A percentile compares a stretch with the other conserved stretches of the same genome.
Evolutionary conservation across 2,888 invertebrate species (phyloP).

Genomic region (Pseudococcus viburni): DNA sequence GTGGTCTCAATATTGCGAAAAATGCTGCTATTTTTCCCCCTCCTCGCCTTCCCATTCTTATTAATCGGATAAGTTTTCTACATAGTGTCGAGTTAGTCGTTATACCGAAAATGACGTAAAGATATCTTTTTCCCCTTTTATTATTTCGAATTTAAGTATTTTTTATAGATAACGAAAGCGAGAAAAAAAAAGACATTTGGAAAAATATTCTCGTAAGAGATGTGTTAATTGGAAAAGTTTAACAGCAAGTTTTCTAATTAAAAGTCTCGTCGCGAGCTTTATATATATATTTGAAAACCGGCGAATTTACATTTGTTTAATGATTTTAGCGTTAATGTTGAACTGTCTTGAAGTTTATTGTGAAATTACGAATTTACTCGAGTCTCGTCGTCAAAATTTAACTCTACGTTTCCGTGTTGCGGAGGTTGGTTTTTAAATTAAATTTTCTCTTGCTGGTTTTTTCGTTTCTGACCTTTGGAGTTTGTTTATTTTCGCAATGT

Average conservation of each 20-base stretch:
- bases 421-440: not conserved
- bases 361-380: constrained; percentile 9
- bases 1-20: not conserved
- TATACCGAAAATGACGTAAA: not conserved
- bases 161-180: not conserved
- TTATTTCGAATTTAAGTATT: not conserved
- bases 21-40: not conserved
- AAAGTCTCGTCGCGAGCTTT: not conserved
- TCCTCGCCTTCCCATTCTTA: not conserved
- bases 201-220: not conserved
- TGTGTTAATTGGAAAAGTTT: constrained; percentile 50
- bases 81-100: not conserved
- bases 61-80: not conserved
- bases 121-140: not conserved
- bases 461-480: no score
- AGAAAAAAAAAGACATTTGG: not conserved
- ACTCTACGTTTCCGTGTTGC: not conserved
- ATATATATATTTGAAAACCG: not conserved
- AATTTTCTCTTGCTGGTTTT: no score
- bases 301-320: constrained; percentile 30
- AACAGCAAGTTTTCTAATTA: no score
- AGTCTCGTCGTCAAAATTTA: constrained; percentile 1
- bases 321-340: not conserved
- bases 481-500: no score
- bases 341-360: not conserved